Conservation (phyloP, 2,113 vertebrate genomes). For the Oreochromis spilurus region DNA sequence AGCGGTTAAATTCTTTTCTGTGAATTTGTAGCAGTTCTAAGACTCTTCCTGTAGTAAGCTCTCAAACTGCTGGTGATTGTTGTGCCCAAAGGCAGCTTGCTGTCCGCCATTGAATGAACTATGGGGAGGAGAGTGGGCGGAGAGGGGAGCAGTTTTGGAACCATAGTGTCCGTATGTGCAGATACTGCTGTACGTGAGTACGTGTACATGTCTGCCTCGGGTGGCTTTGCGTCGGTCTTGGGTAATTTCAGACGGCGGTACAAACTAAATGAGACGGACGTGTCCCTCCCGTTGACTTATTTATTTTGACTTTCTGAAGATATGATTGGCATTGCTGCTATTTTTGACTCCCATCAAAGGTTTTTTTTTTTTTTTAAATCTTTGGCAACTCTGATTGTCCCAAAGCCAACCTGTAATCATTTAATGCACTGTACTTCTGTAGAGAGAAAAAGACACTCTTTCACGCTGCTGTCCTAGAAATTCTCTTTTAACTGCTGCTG, state of each 20-base stretch:
- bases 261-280: not conserved
- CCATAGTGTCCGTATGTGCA: not conserved
- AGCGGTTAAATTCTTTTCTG: not conserved
- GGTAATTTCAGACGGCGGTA: not conserved
- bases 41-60: not conserved
- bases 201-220: not conserved
- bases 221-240: not conserved
- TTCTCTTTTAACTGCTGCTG: conserved; percentile 46
- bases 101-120: not conserved
- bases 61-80: not conserved
- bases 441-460: not conserved
- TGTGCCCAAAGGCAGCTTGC: not conserved
- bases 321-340: conserved; percentile 4
- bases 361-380: not conserved
- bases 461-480: conserved; percentile 58
- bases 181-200: not conserved
- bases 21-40: not conserved
- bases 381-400: conserved; percentile 36
- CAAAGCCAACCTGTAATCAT: conserved; percentile 41
- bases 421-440: conserved; percentile 27
- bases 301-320: not conserved
- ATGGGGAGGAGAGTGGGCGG: not conserved
- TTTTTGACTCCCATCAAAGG: conserved; percentile 5
- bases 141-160: not conserved
- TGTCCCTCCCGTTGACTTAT: not conserved